phyloP scores from a whole-genome alignment of 23 tunicate species.

The Styela clava region DNA sequence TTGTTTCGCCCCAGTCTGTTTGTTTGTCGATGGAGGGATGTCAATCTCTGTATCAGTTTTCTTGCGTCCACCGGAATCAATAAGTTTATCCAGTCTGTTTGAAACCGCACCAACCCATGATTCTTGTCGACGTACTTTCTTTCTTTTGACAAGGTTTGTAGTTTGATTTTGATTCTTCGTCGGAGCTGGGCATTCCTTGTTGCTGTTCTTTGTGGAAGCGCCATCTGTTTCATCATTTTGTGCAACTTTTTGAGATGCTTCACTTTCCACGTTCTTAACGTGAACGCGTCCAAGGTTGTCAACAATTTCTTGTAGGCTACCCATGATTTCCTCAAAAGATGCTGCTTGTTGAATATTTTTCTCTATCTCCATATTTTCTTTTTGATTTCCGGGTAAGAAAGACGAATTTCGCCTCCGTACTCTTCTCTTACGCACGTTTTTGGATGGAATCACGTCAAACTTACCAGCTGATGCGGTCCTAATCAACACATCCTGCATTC shows the following conservation, averaged over 20 bases:
- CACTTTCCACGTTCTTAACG: neutral
- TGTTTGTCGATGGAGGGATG: neutral
- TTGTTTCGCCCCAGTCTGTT: neutral
- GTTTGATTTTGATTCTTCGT: neutral
- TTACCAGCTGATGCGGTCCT: constrained; percentile 7
- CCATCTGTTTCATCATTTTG: neutral
- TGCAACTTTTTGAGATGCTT: neutral
- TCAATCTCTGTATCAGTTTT: neutral
- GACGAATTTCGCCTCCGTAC: constrained; percentile 15
- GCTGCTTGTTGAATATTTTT: neutral
- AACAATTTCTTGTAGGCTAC: constrained; percentile 2
- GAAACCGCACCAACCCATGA: constrained; percentile 21
- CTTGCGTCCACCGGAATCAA: neutral
- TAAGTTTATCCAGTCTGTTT: constrained; percentile 12
- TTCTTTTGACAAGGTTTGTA: neutral
- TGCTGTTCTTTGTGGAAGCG: neutral
- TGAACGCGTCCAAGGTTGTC: constrained; percentile 4
- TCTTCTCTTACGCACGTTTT: neutral
- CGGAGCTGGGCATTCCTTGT: neutral
- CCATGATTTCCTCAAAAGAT: constrained; percentile 14
- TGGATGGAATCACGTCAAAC: neutral
- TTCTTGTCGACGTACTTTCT: neutral
- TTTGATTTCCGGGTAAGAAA: constrained; percentile 3
- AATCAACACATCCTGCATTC: neutral
- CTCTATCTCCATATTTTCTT: neutral